Evolutionary conservation across 1,140 invertebrate genomes (phyloP).

Genomic region (Scylla paramamosain): DNA sequence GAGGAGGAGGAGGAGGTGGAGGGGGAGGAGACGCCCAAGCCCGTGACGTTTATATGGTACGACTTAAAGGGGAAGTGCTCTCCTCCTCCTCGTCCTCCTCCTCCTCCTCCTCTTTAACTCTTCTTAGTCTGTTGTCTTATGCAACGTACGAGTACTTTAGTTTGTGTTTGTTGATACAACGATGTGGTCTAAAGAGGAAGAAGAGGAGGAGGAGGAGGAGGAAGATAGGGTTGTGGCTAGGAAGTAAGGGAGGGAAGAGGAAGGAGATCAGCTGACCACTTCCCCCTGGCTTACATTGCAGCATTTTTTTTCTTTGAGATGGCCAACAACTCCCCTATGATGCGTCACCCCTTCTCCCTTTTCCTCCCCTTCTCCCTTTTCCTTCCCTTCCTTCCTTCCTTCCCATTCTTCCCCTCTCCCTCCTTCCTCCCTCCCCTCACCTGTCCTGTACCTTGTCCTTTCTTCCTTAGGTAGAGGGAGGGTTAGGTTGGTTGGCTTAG

Average conservation of each 20-base stretch:
- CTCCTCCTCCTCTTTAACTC: neutral
- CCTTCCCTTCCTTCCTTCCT: too few species aligned
- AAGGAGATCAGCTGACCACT: neutral
- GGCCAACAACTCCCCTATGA: neutral
- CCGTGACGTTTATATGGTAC: neutral
- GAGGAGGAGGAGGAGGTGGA: neutral
- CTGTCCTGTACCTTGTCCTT: too few species aligned
- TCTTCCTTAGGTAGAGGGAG: too few species aligned
- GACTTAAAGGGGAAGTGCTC: neutral
- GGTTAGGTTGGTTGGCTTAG: too few species aligned
- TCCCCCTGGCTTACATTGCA: neutral
- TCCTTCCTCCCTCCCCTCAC: too few species aligned
- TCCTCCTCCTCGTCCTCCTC: too few species aligned
- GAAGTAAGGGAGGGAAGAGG: too few species aligned
- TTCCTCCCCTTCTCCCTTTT: too few species aligned
- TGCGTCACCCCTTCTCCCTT: too few species aligned
- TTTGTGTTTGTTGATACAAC: neutral
- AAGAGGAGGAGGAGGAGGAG: conserved; percentile 9
- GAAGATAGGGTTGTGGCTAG: neutral
- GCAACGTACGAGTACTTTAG: neutral
- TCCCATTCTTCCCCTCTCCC: too few species aligned
- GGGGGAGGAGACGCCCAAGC: neutral
- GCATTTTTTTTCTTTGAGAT: neutral
- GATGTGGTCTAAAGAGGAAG: neutral
- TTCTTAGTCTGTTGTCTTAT: neutral